phyloP scores from a whole-genome alignment of 2,888 invertebrate species.

The Poecilus cupreus region DNA sequence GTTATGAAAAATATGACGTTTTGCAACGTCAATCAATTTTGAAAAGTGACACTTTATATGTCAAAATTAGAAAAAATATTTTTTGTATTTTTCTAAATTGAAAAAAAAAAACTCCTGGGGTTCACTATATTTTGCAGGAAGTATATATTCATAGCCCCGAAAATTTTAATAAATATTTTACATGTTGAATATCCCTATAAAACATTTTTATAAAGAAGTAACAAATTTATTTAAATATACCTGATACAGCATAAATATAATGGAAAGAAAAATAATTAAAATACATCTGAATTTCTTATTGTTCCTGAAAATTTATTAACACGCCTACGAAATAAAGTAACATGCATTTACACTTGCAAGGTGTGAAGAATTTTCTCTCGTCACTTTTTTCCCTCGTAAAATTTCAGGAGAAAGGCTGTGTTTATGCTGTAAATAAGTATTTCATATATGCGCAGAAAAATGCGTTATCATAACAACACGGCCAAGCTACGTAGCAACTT shows the following conservation, averaged over 20 bases:
- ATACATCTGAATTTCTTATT: background rate
- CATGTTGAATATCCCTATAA: too few relatives aligned
- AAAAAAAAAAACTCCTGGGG: background rate
- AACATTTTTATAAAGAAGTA: too few relatives aligned
- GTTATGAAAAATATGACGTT: too few relatives aligned
- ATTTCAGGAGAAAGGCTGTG: background rate
- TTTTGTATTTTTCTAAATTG: background rate
- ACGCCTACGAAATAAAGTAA: background rate
- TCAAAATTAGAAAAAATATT: too few relatives aligned
- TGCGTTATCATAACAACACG: constrained; percentile 15
- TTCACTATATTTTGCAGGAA: too few relatives aligned
- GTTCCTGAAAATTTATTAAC: background rate
- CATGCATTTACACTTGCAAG: background rate
- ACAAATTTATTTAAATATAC: too few relatives aligned
- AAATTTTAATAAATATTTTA: constrained; percentile 1
- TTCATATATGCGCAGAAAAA: constrained; percentile 16
- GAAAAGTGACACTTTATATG: too few relatives aligned
- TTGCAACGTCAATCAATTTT: too few relatives aligned
- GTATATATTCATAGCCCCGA: too few relatives aligned
- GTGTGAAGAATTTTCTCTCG: background rate
- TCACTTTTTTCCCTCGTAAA: background rate
- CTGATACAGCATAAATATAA: too few relatives aligned
- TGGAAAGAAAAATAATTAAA: background rate
- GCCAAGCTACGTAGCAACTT: background rate
- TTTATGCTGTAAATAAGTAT: constrained; percentile 7